Conservation (phyloP, 2,113 vertebrate species). For the Galeopterus variegatus region DNA sequence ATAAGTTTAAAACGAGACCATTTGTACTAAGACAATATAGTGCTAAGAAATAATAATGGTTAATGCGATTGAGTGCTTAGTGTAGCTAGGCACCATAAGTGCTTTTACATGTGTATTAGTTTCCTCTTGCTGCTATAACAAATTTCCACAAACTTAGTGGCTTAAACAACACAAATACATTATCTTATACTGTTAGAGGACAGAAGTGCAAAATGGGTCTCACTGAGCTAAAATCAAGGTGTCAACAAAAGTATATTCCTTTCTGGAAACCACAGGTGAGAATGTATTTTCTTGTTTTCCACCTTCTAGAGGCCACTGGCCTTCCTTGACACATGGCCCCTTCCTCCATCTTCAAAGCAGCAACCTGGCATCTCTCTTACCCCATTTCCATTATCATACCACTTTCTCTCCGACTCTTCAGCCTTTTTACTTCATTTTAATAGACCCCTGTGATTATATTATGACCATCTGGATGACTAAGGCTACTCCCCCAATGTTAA, state of each 20-base stretch:
- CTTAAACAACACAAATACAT: slow-evolving; percentile 16
- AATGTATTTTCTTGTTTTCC: background rate
- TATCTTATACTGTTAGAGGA: background rate
- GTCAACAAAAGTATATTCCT: background rate
- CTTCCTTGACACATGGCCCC: background rate
- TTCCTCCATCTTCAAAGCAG: background rate
- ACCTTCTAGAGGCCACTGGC: background rate
- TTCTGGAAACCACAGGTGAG: background rate
- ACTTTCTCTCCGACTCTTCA: background rate
- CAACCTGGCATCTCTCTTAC: background rate
- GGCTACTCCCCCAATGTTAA: background rate
- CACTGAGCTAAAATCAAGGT: background rate
- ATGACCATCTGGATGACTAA: background rate
- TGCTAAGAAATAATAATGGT: background rate
- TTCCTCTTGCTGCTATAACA: slow-evolving; percentile 39
- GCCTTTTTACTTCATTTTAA: background rate
- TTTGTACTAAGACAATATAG: background rate
- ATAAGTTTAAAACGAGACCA: slow-evolving; percentile 18
- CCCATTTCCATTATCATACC: background rate
- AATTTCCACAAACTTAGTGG: background rate
- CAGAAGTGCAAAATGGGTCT: slow-evolving; percentile 40
- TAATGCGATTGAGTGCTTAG: background rate
- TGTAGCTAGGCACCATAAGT: background rate
- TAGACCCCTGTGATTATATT: background rate
- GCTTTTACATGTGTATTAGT: background rate